These are phyloP conservation scores for Salvelinus namaycush DNA, from an alignment of 2,113 vertebrate genomes.

Conservation along the genomic window DNA sequence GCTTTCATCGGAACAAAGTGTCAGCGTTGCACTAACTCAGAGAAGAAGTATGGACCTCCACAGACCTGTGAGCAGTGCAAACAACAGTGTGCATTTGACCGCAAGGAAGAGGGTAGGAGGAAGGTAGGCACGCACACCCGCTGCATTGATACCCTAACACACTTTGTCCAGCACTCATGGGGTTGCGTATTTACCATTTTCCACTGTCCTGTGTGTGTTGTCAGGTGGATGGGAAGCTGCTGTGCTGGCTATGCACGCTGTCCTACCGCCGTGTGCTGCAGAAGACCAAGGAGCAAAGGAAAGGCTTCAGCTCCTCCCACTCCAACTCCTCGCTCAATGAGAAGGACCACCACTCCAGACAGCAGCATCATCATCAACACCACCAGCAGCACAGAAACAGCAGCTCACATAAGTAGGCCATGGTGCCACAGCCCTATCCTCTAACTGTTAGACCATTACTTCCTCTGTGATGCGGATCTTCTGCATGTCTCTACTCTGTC, in stretches of 20 bases:
- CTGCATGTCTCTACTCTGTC: too few species aligned
- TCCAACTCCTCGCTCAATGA: conserved; percentile 88
- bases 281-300: conserved; percentile 98
- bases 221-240: conserved; percentile 94
- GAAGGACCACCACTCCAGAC: conserved; percentile 93
- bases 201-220: background rate
- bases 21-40: conserved; percentile 96
- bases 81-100: conserved; percentile 97
- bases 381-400: conserved; percentile 88
- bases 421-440: background rate
- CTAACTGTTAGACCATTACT: background rate
- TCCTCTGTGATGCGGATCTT: too few species aligned
- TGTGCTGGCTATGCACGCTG: conserved; percentile 97
- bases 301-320: conserved; percentile 85
- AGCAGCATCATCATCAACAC: conserved; percentile 74
- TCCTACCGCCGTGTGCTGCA: conserved; percentile 98
- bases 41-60: conserved; percentile 96
- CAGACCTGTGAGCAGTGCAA: conserved; percentile 98
- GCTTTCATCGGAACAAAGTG: conserved; percentile 98
- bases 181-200: background rate
- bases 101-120: conserved; percentile 95
- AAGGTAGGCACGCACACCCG: conserved; percentile 77
- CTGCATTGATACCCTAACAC: background rate
- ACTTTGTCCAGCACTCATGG: background rate
- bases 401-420: conserved; percentile 88